These are phyloP conservation scores for Cheiracanthium punctorium DNA, from an alignment of 2,888 invertebrate genomes.

Conservation along the genomic window DNA sequence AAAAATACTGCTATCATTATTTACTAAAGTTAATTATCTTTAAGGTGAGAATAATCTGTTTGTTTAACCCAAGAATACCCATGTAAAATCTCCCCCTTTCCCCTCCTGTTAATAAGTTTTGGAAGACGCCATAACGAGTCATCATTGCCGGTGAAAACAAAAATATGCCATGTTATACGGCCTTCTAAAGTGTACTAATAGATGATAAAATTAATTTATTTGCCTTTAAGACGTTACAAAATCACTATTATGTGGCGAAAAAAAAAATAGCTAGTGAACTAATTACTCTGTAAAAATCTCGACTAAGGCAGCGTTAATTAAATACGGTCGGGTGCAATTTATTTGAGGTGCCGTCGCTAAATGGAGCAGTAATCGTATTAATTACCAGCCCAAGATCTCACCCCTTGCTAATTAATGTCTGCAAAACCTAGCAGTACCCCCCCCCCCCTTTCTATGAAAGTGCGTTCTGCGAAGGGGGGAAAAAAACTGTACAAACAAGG, in stretches of 20 bases:
- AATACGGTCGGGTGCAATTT: constrained; percentile 17
- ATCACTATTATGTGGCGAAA: neutral
- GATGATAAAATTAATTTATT: constrained; percentile 15
- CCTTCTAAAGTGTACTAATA: neutral
- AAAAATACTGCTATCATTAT: too few species aligned
- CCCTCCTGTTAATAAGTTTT: neutral
- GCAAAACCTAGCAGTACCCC: neutral
- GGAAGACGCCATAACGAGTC: neutral
- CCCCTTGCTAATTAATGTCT: constrained; percentile 12
- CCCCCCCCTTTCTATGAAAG: neutral
- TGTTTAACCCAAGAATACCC: too few species aligned
- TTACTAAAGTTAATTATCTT: too few species aligned
- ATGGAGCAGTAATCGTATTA: constrained; percentile 32
- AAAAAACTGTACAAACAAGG: neutral
- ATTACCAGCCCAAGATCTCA: constrained; percentile 23
- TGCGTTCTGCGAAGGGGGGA: neutral
- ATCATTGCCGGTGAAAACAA: neutral
- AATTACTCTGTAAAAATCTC: constrained; percentile 10
- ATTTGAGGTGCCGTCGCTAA: constrained; percentile 26
- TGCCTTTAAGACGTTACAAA: constrained; percentile 13
- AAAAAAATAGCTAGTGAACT: neutral
- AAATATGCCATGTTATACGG: neutral
- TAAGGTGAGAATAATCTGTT: too few species aligned
- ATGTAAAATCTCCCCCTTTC: too few species aligned
- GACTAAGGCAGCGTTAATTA: constrained; percentile 15